Percentiles rank a stretch among this genome's conserved stretches.
Evolutionary conservation across 2,797 vertebrate genomes (phyloP).

Genomic region (Triplophysa yarkandensis): DNA sequence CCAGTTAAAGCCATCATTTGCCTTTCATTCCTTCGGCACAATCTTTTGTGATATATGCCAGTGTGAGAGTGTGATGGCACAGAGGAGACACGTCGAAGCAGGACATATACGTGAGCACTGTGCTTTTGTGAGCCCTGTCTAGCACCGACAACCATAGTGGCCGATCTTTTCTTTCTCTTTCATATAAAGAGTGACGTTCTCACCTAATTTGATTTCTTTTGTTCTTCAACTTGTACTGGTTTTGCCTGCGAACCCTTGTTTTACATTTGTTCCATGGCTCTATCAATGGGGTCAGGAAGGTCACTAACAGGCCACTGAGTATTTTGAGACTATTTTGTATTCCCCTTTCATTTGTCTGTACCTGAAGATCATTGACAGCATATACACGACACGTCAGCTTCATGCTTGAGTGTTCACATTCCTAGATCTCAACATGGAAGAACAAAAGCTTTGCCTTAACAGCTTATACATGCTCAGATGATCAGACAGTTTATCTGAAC

Average conservation of each 20-base stretch:
- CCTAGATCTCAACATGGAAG: neutral
- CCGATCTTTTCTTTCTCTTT: conserved; percentile 1
- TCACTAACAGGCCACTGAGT: conserved; percentile 7
- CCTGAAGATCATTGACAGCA: neutral
- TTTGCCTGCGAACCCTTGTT: neutral
- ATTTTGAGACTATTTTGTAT: conserved; percentile 5
- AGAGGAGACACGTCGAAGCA: conserved; percentile 10
- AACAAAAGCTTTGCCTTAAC: conserved; percentile 6
- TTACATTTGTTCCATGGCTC: neutral
- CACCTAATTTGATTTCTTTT: neutral
- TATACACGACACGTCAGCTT: neutral
- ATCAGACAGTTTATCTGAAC: conserved; percentile 32
- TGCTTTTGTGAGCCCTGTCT: conserved; percentile 18
- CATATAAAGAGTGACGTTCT: conserved; percentile 19
- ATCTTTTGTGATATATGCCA: conserved; percentile 16
- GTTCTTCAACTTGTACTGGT: neutral
- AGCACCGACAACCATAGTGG: conserved; percentile 7
- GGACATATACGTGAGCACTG: neutral
- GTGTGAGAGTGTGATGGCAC: neutral
- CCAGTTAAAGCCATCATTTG: conserved; percentile 33
- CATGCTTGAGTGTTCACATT: neutral
- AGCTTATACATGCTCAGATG: neutral
- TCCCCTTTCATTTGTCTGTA: neutral
- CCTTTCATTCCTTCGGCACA: conserved; percentile 31
- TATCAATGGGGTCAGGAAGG: neutral